Percentiles rank a stretch among this genome's conserved stretches.
Evolutionary conservation across 2,113 vertebrate genomes (phyloP).

Genomic region (Engystomops pustulosus): DNA sequence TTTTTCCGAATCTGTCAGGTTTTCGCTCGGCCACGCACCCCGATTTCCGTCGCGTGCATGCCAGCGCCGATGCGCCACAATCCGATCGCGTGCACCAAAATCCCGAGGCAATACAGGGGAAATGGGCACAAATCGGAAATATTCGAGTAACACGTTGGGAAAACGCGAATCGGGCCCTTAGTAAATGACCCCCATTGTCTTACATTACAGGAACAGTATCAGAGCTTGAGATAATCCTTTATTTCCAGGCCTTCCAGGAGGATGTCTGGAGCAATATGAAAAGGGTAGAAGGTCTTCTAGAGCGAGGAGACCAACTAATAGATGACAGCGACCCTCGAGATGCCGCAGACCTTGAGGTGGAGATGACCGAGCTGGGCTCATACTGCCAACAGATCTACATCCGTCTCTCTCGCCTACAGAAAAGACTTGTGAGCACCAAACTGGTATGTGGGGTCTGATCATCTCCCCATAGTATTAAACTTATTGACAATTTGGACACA

Average conservation of each 20-base stretch:
- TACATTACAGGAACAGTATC: background rate
- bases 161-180: too few species aligned
- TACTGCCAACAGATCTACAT: constrained; percentile 74
- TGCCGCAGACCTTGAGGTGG: constrained; percentile 70
- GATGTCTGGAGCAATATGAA: constrained; percentile 73
- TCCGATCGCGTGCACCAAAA: too few species aligned
- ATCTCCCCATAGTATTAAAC: background rate
- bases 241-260: constrained; percentile 76
- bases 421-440: constrained; percentile 81
- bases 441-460: constrained; percentile 69
- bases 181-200: too few species aligned
- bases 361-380: constrained; percentile 74
- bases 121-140: too few species aligned
- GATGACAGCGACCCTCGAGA: constrained; percentile 71
- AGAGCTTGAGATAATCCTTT: background rate
- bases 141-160: too few species aligned
- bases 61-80: too few species aligned
- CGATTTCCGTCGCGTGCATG: too few species aligned
- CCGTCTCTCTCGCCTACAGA: constrained; percentile 74
- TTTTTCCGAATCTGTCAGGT: too few species aligned
- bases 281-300: constrained; percentile 73
- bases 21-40: too few species aligned
- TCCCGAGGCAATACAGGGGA: too few species aligned
- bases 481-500: background rate
- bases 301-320: constrained; percentile 75